Evolutionary conservation across 2,797 vertebrate species (phyloP), one percentile per base, ranked within the genome.

Genomic region (Pampus argenteus): DNA sequence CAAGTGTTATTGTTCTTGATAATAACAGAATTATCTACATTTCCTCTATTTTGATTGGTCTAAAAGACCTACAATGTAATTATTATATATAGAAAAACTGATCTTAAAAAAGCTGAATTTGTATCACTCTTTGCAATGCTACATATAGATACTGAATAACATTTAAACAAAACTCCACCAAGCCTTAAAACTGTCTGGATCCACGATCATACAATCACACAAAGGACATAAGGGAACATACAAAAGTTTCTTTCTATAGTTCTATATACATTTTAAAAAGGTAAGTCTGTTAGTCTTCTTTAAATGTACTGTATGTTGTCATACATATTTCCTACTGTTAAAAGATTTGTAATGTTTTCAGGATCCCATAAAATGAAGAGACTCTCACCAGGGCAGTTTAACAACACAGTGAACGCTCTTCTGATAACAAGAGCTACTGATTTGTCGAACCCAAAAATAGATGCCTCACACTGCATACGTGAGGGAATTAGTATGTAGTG

Each of bases 381-480:
- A 34, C n/a, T n/a, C 8, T 29, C 13, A 22, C 22, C n/a, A 4
- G 23, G 26, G 20, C 42, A 59, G 34, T 51, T 57, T 22, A 63
- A 47, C 48, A 64, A 48, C 62, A 71, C 50, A 74, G 57, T 74
- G 44, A 73, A 66, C 6, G 61, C 28, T 52, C 22, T 42, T 47
- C 58, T 66, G 56, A 86, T 75, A 83, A 81, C 51, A 64, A 62
- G 22, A 49, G n/a, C 18, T 45, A 55, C 49, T 62, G 81, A 86
- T 18, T 84, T 69, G 78, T 66, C 59, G 51, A 76, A 44, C 1
- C 79, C 55, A 73, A 78, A 87, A 88, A 85, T 83, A 91, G 78
- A 72, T 1, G 6, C 52, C 52, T 72, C 64, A 25, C 47, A 48
- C 71, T 74, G 66, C 48, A 76, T 84, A 70, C 29, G 25, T 60